Evolutionary conservation across 2,113 vertebrate species (phyloP), one percentile per base, ranked within the genome.

Genomic region (Festucalex cinctus): DNA sequence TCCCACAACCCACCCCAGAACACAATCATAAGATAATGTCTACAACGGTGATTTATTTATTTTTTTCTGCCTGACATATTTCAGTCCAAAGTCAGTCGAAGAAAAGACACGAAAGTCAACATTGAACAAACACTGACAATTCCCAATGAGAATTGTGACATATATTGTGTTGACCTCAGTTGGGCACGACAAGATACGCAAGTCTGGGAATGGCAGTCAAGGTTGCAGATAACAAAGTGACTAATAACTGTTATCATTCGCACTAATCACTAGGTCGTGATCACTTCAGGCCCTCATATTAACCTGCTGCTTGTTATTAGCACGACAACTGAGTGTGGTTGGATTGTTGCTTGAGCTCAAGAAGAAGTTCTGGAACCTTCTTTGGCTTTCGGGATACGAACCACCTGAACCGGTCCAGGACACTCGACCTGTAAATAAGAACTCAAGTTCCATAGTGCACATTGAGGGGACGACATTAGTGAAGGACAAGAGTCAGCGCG

Each of bases 241-340:
- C 80, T 86, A 88, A 90, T 85, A 83, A 90, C 76, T 63, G 77
- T 69, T 81, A 74, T 78, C 59, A 60, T 77, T 71, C 57, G 54
- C 64, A 70, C 74, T 88, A 90, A 90, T 88, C 80, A 90, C 75
- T 66, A 78, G 83, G 78, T 77, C 70, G 77, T 3, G 53, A 76
- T 83, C 84, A 73, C 73, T 75, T 74, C 28, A 68, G 66, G 61
- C 79, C 80, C 77, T 83, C 66, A 80, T 64, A 86, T 88, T 88
- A 86, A 86, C 84, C 84, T 64, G 48, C 68, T 68, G 80, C 77
- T 86, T 88, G 83, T 88, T 75, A 86, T 90, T 86, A 84, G 76
- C 74, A 71, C 49, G 24, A 16, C 6, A 48, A 63, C 77, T 69
- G 53, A 63, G 65, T 65, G 65, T 73, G 61, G 66, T 16, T 19